phyloP scores from a whole-genome alignment of 2,113 vertebrate genomes.

The Shinisaurus crocodilurus region DNA sequence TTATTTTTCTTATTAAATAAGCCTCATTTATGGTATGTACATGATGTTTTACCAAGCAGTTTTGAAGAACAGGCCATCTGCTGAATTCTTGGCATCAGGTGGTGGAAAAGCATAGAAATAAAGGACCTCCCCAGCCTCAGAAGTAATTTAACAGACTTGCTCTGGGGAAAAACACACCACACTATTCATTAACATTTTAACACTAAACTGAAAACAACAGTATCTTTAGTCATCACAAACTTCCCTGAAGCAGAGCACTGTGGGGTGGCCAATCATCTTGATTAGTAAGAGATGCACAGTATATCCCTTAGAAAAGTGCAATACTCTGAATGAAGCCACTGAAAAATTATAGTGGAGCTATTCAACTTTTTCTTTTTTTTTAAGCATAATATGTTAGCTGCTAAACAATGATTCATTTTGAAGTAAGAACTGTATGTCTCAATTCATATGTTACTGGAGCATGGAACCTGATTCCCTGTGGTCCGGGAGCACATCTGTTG shows the following conservation, averaged over 20 bases:
- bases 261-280: background rate
- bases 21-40: background rate
- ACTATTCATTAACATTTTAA: background rate
- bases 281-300: background rate
- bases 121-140: background rate
- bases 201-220: background rate
- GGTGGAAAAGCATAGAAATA: background rate
- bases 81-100: background rate
- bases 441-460: background rate
- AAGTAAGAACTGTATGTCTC: background rate
- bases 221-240: background rate
- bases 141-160: background rate
- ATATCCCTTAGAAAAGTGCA: background rate
- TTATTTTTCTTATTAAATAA: slow-evolving; percentile 11
- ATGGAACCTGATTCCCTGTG: background rate
- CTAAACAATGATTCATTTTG: background rate
- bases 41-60: background rate
- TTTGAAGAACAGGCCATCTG: slow-evolving; percentile 12
- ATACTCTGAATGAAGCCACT: background rate
- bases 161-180: background rate
- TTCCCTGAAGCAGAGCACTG: background rate
- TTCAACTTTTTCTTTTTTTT: too few species aligned
- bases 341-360: background rate
- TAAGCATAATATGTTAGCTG: background rate
- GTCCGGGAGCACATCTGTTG: background rate